A percentile compares a stretch with the other conserved stretches of the same genome.
phyloP scores from a whole-genome alignment of 35 echinoderm and acorn worm species.

The Holothuria glaberrima region DNA sequence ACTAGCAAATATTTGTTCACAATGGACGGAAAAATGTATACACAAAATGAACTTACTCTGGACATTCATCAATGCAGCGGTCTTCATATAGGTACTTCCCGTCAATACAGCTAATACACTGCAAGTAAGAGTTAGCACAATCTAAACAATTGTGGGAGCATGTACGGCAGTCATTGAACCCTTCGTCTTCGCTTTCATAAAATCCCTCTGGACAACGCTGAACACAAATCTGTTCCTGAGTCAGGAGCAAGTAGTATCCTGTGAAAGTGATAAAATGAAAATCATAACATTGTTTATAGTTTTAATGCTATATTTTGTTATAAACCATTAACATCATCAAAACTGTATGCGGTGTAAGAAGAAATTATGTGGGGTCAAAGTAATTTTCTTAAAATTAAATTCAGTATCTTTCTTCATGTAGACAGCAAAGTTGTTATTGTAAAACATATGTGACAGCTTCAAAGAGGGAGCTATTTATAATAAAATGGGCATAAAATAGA shows the following conservation, averaged over 20 bases:
- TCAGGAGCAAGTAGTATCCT: conserved; percentile 37
- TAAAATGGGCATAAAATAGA: too few relatives aligned
- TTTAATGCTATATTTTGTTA: too few relatives aligned
- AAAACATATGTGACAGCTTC: too few relatives aligned
- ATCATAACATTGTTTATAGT: too few relatives aligned
- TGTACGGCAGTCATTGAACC: conserved; percentile 29
- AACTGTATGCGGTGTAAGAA: too few relatives aligned
- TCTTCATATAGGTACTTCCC: conserved; percentile 9
- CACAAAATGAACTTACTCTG: background rate
- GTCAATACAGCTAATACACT: conserved; percentile 40
- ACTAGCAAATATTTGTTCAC: background rate
- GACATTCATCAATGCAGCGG: conserved; percentile 1
- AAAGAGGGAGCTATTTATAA: too few relatives aligned
- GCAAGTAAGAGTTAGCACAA: conserved; percentile 34
- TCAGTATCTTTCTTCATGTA: too few relatives aligned
- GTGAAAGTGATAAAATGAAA: background rate
- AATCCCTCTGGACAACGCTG: conserved; percentile 14
- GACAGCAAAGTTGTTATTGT: too few relatives aligned
- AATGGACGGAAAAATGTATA: too few relatives aligned
- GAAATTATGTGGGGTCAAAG: too few relatives aligned
- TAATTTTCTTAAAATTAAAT: too few relatives aligned
- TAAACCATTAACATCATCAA: too few relatives aligned
- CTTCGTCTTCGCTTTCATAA: conserved; percentile 42
- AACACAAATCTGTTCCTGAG: conserved; percentile 19
- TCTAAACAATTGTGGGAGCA: conserved; percentile 34